Base-by-base conservation (phyloP, 2,888 invertebrate species). In the Leucophora obtusa region DNA sequence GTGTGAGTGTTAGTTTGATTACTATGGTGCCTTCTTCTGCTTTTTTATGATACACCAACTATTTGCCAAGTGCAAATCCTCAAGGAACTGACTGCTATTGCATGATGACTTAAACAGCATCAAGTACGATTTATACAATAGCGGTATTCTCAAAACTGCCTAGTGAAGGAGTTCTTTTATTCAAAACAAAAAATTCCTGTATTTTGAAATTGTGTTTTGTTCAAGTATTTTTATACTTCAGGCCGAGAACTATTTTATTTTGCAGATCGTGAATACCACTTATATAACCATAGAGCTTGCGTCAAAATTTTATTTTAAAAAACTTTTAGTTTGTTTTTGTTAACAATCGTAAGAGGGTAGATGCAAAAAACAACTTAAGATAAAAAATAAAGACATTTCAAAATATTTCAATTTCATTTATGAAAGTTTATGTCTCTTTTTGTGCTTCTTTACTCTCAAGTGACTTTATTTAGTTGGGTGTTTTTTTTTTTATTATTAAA, bases 41-140 rank as follows among this genome's bases (percentile, higher is more conserved):
- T 28, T 28, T 7, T 7, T 28, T 28, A 28, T 28, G 28, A 28
- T 54, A 15, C 11, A 24, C 50, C 51, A 63, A 51, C 38, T 83
- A 86, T 85, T 86, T 85, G 85, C 85, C 82, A 84, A 84, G 10
- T 58, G 65, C 35, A 65, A 58, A 33, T 70, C 73, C 68, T 66
- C 35, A 66, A 66, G 81, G 76, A 70, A 60, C 50, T 50, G 24
- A 50, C 43, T 56, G 53, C 14, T 58, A 65, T 60, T 65, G 59
- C 65, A 59, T 28, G 50, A 66, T 50, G 38, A 51, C 14, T 38
- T 53, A 14, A 78, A 68, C 59, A 60, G 59, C 76, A 72, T 70
- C 24, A 43, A 33, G 76, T 54, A 59, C 28, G 6, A 28, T 28
- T 28, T 28, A 1, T 28, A 28, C 7, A 28, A 28, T 28, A 28